Percentiles rank a stretch among this genome's conserved stretches.
Evolutionary conservation across 2,113 vertebrate species (phyloP).

Genomic region (Castor canadensis): DNA sequence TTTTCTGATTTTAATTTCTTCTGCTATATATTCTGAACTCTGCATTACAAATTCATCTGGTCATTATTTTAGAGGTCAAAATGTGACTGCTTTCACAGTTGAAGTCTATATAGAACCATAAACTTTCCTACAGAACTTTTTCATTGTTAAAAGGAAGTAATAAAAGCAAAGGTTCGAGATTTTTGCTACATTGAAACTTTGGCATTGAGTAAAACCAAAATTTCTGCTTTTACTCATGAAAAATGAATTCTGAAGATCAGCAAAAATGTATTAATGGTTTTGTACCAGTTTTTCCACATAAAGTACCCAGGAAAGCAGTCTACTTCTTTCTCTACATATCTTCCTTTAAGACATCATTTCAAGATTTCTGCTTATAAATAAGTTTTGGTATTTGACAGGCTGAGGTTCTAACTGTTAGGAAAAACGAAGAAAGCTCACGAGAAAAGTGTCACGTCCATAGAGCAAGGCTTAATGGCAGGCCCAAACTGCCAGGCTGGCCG

Average conservation of each 20-base stretch:
- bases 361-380: not conserved
- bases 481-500: too few species aligned
- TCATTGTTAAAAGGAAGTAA: slow-evolving; percentile 12
- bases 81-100: not conserved
- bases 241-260: not conserved
- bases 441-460: too few species aligned
- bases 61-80: slow-evolving; percentile 47
- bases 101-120: not conserved
- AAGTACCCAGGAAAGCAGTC: not conserved
- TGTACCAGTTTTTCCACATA: not conserved
- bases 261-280: not conserved
- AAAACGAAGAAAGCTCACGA: too few species aligned
- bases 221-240: not conserved
- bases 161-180: slow-evolving; percentile 15
- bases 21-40: not conserved
- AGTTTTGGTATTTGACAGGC: not conserved
- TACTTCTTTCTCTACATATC: not conserved
- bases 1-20: not conserved
- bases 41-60: not conserved
- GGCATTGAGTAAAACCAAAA: too few species aligned
- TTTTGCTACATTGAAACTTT: not conserved
- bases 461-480: too few species aligned
- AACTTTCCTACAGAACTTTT: not conserved
- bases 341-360: not conserved
- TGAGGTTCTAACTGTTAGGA: not conserved